Conservation (phyloP, 2,888 invertebrate genomes). For the Cantharis rufa region DNA sequence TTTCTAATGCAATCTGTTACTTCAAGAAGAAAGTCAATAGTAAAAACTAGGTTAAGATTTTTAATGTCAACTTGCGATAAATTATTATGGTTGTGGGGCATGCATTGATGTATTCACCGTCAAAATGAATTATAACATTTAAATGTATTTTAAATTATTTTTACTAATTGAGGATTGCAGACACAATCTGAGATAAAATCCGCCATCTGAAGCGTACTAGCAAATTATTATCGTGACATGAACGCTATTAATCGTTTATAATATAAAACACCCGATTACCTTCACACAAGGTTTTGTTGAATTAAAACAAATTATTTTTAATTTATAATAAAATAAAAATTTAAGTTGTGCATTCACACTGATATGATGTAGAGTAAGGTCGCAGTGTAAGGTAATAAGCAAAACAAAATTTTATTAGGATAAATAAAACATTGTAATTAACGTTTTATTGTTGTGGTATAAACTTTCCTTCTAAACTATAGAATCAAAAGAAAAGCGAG, state of each 20-base stretch:
- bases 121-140: background rate
- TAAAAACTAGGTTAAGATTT: background rate
- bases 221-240: background rate
- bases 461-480: background rate
- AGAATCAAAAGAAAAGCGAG: background rate
- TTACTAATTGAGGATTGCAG: background rate
- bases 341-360: background rate
- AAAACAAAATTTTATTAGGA: background rate
- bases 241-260: background rate
- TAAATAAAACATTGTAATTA: background rate
- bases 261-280: background rate
- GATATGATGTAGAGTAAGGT: background rate
- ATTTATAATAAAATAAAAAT: no score
- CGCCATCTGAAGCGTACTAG: background rate
- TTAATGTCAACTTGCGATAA: background rate
- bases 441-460: background rate
- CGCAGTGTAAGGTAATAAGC: background rate
- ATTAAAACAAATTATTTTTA: background rate
- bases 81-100: background rate
- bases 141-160: background rate
- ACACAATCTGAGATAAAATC: background rate
- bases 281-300: background rate
- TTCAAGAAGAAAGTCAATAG: background rate
- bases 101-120: background rate
- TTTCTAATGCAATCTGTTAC: background rate